phyloP scores from a whole-genome alignment of 92 coral and sea anemone genomes.

The Heteractis magnifica region DNA sequence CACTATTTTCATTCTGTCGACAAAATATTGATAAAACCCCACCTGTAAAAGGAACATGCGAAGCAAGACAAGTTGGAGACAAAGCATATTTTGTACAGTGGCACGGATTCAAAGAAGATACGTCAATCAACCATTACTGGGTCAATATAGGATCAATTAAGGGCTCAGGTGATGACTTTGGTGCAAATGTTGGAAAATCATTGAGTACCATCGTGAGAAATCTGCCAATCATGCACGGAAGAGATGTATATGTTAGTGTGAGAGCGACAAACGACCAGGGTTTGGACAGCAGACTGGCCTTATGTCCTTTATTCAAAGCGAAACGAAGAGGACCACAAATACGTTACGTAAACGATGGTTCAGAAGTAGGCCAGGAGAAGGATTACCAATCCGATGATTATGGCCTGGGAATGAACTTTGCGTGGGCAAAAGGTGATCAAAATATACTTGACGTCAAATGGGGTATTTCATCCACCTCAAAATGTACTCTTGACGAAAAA shows the following conservation, averaged over 20 bases:
- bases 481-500: conserved; percentile 67
- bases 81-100: conserved; percentile 83
- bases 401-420: conserved; percentile 74
- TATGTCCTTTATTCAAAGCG: conserved; percentile 73
- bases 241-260: conserved; percentile 72
- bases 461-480: conserved; percentile 74
- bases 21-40: conserved; percentile 77
- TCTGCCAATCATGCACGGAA: conserved; percentile 72
- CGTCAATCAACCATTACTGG: conserved; percentile 64
- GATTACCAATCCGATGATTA: conserved; percentile 74
- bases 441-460: conserved; percentile 68
- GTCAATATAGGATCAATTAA: conserved; percentile 76
- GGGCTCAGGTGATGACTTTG: conserved; percentile 84
- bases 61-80: conserved; percentile 81
- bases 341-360: conserved; percentile 78
- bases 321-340: conserved; percentile 71
- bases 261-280: conserved; percentile 84
- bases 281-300: conserved; percentile 62
- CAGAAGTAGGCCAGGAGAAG: conserved; percentile 42
- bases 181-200: conserved; percentile 62
- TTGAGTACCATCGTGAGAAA: conserved; percentile 63
- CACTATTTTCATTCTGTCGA: conserved; percentile 70
- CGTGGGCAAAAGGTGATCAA: conserved; percentile 38
- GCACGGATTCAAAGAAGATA: conserved; percentile 82
- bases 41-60: conserved; percentile 72